phyloP scores from a whole-genome alignment of 1,140 invertebrate species.

The Matsumurasca onukii region DNA sequence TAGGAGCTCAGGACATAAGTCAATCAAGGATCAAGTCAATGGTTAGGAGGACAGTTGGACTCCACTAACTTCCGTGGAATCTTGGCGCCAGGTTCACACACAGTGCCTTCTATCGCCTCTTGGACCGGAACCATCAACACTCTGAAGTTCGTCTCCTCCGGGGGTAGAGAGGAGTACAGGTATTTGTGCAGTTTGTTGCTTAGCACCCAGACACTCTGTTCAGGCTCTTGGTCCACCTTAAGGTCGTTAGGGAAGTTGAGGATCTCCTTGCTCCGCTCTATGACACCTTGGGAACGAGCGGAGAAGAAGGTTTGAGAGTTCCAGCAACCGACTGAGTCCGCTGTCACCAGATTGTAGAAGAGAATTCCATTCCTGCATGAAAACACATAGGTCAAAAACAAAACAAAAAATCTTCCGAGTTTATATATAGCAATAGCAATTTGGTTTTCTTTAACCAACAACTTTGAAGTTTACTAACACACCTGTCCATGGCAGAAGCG shows the following conservation, averaged over 20 bases:
- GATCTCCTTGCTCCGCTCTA: slow-evolving; percentile 58
- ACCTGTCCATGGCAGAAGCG: slow-evolving; percentile 53
- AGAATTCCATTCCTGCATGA: slow-evolving; percentile 63
- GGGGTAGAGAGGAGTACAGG: slow-evolving; percentile 64
- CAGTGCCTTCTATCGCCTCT: slow-evolving; percentile 60
- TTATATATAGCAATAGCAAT: too few species aligned
- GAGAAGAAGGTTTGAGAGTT: slow-evolving; percentile 52
- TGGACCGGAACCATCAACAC: slow-evolving; percentile 62
- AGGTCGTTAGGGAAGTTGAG: slow-evolving; percentile 78
- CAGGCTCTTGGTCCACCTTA: slow-evolving; percentile 64
- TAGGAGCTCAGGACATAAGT: too few species aligned
- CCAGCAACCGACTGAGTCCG: slow-evolving; percentile 76
- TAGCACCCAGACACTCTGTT: slow-evolving; percentile 71
- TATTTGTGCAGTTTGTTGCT: slow-evolving; percentile 73
- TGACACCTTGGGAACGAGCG: slow-evolving; percentile 59
- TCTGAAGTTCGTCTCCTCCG: slow-evolving; percentile 67
- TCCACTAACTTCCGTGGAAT: neutral
- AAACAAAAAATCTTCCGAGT: neutral
- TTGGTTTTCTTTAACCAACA: neutral
- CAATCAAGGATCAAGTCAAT: too few species aligned
- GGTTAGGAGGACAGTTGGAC: neutral
- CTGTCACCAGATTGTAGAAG: slow-evolving; percentile 74
- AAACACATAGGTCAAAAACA: slow-evolving; percentile 52
- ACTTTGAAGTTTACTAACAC: neutral
- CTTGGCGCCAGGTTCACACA: slow-evolving; percentile 61